A percentile compares a stretch with the other conserved stretches of the same genome.
phyloP scores from a whole-genome alignment of 2,888 invertebrate species.

The Crepidodera aurea region DNA sequence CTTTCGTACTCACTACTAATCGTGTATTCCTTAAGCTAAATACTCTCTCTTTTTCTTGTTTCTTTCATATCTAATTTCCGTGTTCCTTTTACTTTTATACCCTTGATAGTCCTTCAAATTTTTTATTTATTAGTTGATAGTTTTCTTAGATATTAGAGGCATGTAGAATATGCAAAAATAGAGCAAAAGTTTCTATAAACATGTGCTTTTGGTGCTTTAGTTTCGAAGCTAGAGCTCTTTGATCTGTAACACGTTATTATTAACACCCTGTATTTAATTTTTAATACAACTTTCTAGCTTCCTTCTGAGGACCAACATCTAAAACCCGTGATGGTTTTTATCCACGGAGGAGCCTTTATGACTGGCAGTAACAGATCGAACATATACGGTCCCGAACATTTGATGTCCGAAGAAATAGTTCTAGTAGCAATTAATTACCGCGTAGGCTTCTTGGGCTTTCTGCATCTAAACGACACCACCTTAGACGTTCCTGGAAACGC shows the following conservation, averaged over 20 bases:
- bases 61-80: too few relatives aligned
- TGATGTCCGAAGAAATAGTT: constrained; percentile 62
- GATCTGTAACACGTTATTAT: neutral
- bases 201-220: too few relatives aligned
- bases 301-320: constrained; percentile 22
- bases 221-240: too few relatives aligned
- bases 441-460: constrained; percentile 63
- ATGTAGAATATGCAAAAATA: too few relatives aligned
- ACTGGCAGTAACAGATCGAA: constrained; percentile 48
- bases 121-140: too few relatives aligned
- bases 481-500: constrained; percentile 65
- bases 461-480: constrained; percentile 60
- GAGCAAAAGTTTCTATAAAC: too few relatives aligned
- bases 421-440: constrained; percentile 63
- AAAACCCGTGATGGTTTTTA: constrained; percentile 60
- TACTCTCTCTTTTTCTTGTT: too few relatives aligned
- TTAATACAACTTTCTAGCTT: constrained; percentile 21
- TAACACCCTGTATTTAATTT: neutral
- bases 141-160: too few relatives aligned
- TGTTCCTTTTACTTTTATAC: too few relatives aligned
- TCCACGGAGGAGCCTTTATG: constrained; percentile 59
- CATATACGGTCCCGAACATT: constrained; percentile 61
- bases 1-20: too few relatives aligned
- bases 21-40: too few relatives aligned
- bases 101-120: too few relatives aligned